A percentile compares a stretch with the other conserved stretches of the same genome.
Conservation (phyloP, 1,140 invertebrate genomes). For the Ceratina calcarata region DNA sequence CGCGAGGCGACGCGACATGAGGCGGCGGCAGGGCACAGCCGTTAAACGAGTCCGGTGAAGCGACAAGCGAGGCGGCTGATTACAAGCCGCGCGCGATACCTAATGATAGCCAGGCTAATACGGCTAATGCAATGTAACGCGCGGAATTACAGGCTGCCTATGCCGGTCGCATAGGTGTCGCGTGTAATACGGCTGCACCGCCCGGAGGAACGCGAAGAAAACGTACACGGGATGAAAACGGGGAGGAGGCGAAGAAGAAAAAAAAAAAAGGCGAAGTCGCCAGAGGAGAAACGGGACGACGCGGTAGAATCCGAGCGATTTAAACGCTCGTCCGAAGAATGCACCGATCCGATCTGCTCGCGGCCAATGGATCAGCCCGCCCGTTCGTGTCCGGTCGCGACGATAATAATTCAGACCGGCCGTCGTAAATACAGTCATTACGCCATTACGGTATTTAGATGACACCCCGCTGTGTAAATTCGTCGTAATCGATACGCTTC, state of each 20-base stretch:
- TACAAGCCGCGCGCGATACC: constrained; percentile 27
- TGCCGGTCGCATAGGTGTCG: constrained; percentile 29
- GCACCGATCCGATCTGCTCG: constrained; percentile 43
- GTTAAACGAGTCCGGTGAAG: constrained; percentile 13
- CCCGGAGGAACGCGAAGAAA: constrained; percentile 5
- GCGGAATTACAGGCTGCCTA: constrained; percentile 46
- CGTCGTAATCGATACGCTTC: constrained; percentile 48
- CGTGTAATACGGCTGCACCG: constrained; percentile 52
- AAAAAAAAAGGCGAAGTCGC: neutral
- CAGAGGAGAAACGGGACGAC: neutral
- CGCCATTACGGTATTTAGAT: constrained; percentile 38
- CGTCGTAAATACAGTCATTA: constrained; percentile 58
- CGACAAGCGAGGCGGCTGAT: constrained; percentile 37
- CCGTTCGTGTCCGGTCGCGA: constrained; percentile 48
- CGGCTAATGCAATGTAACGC: constrained; percentile 56
- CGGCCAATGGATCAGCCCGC: constrained; percentile 40
- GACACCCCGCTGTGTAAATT: constrained; percentile 25
- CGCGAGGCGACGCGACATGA: neutral
- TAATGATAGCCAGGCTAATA: constrained; percentile 54
- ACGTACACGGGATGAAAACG: neutral
- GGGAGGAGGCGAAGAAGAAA: neutral
- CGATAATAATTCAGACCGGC: constrained; percentile 58
- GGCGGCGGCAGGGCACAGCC: too few relatives aligned
- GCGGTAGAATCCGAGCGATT: constrained; percentile 49
- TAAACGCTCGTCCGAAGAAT: constrained; percentile 46